phyloP scores from a whole-genome alignment of 2,113 vertebrate genomes.

The Rhinopomastus cyanomelas region DNA sequence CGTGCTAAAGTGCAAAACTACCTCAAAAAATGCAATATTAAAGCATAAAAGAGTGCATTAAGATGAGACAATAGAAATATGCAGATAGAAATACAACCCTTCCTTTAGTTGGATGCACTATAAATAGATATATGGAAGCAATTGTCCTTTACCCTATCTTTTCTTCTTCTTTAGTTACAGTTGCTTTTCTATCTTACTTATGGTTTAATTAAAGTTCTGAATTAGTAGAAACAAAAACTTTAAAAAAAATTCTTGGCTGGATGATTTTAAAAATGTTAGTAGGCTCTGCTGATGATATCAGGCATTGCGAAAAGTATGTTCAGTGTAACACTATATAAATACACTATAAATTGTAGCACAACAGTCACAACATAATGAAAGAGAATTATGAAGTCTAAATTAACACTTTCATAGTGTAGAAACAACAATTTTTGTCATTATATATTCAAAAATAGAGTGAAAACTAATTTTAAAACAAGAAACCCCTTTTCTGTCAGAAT shows the following conservation, averaged over 20 bases:
- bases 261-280: background rate
- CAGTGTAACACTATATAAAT: background rate
- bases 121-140: background rate
- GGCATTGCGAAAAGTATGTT: background rate
- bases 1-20: background rate
- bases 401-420: background rate
- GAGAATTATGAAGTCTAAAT: background rate
- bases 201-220: background rate
- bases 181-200: background rate
- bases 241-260: background rate
- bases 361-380: background rate
- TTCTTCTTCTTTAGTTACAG: background rate
- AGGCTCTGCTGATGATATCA: background rate
- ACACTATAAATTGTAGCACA: background rate
- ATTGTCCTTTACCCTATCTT: background rate
- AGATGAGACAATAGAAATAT: background rate
- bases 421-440: background rate
- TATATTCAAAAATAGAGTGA: background rate
- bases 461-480: background rate
- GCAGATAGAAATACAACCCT: background rate
- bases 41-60: rapidly evolving
- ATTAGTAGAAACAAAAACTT: background rate
- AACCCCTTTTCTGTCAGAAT: background rate
- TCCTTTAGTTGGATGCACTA: background rate
- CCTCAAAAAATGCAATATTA: background rate